Conservation (phyloP, 1,140 invertebrate genomes). For the Campodea augens region DNA sequence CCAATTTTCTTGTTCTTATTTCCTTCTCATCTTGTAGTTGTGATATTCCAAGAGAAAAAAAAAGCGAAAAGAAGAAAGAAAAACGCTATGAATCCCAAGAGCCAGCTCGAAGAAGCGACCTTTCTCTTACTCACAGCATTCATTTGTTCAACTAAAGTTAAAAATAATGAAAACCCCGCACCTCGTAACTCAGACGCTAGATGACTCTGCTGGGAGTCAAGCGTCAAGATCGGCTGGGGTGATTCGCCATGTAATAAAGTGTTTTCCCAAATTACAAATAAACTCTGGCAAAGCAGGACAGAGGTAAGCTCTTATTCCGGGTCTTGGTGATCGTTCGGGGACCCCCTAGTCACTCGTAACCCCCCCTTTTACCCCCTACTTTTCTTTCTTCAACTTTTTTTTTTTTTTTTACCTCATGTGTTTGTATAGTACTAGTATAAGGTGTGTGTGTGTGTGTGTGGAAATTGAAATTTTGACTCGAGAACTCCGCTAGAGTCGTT, state of each 20-base stretch:
- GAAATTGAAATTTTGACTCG: neutral
- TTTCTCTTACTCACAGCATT: neutral
- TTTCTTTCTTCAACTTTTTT: too few relatives aligned
- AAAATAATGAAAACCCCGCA: neutral
- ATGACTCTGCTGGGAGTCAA: neutral
- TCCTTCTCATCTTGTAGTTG: too few relatives aligned
- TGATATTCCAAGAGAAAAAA: too few relatives aligned
- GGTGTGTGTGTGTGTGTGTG: too few relatives aligned
- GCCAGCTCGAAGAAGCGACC: neutral
- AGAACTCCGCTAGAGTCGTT: too few relatives aligned
- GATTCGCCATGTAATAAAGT: neutral
- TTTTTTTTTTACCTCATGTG: too few relatives aligned
- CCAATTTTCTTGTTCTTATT: too few relatives aligned
- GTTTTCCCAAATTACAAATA: conserved; percentile 1
- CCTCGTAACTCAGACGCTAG: neutral
- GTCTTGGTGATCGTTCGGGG: neutral
- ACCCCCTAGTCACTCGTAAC: neutral
- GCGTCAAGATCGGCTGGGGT: neutral
- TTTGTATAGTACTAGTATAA: too few relatives aligned
- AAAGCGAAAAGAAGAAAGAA: too few relatives aligned
- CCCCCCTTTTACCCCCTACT: neutral
- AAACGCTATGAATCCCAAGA: too few relatives aligned
- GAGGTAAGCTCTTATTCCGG: neutral
- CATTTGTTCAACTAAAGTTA: neutral
- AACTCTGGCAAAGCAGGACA: neutral